Evolutionary conservation across 1,140 invertebrate genomes (phyloP).

Genomic region (Trichoplusia ni): DNA sequence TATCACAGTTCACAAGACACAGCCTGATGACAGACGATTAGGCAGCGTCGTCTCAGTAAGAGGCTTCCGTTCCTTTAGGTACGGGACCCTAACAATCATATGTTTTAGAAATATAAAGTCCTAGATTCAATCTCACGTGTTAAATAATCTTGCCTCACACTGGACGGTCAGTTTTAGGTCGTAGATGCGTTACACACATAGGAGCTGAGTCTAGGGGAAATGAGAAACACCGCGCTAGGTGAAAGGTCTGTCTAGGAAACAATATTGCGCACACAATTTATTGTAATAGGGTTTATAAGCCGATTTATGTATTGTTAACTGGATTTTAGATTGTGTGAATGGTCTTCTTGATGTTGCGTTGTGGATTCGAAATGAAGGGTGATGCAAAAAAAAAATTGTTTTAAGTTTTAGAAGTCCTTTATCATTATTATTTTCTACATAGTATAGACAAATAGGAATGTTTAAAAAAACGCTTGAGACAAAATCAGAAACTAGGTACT

Average conservation of each 20-base stretch:
- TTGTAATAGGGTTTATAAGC: constrained; percentile 28
- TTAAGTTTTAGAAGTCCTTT: too few relatives aligned
- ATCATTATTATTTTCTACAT: too few relatives aligned
- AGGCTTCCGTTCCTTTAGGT: too few relatives aligned
- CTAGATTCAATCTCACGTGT: neutral
- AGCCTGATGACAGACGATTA: too few relatives aligned
- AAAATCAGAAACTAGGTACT: too few relatives aligned
- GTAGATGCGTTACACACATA: constrained; percentile 20
- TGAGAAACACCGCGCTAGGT: constrained; percentile 25
- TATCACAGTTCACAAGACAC: too few relatives aligned
- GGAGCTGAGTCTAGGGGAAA: constrained; percentile 7
- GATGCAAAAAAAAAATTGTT: too few relatives aligned
- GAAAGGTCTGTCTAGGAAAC: constrained; percentile 29
- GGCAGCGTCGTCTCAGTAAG: too few relatives aligned
- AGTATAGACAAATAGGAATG: too few relatives aligned
- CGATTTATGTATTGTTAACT: constrained; percentile 6
- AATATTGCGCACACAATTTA: constrained; percentile 29
- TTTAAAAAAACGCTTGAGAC: too few relatives aligned
- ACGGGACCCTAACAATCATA: neutral
- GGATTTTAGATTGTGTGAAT: neutral
- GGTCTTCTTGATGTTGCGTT: neutral
- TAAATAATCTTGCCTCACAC: neutral
- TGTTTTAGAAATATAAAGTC: neutral
- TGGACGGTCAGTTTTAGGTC: neutral
- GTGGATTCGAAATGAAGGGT: too few relatives aligned